Evolutionary conservation across 2,113 vertebrate genomes (phyloP), one percentile per base, ranked within the genome.

Genomic region (Brienomyrus brachyistius): DNA sequence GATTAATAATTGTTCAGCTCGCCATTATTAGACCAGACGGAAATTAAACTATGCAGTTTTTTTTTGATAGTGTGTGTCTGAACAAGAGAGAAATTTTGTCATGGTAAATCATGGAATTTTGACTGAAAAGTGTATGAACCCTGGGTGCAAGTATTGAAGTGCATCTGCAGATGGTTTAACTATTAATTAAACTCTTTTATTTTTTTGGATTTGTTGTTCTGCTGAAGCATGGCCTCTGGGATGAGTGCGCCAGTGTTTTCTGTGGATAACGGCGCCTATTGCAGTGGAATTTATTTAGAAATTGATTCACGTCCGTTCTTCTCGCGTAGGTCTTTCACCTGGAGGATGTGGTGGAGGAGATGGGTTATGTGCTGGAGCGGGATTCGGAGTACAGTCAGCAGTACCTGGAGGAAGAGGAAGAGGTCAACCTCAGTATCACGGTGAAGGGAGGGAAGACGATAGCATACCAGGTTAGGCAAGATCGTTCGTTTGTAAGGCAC

Each of bases 341-440:
- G 91, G 98, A 99, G 93, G 98, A 99, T 91, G 92, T 98, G n/a
- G 97, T 99, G 94, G 98, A 99, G 94, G 95, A 97, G 95, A 99
- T 96, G 0, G 98, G 98, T 6, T 99, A 98, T 89, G 43, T 98
- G 50, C 93, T 99, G 91, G 98, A 99, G 87, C 97, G 97, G 23
- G 98, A 99, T 91, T 99, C 98, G 0, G 98, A 99, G 92, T 99
- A 99, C 95, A 94, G 97, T 94, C 98, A 99, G 93, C 98, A 95
- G 90, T 98, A 97, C 90, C 91, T 98, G 90, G 98, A 99, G 91
- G 98, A 99, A 4, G 98, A 99, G 15, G 98, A 99, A 82, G 98
- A 99, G 93, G 94, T 99, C 90, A 96, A 94, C 70, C 5, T 99
- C 92, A 96, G 93, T 4, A 66, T 99, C 93, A 97, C 96, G 17